phyloP scores from a whole-genome alignment of 2,113 vertebrate species.

The Hylia prasina region DNA sequence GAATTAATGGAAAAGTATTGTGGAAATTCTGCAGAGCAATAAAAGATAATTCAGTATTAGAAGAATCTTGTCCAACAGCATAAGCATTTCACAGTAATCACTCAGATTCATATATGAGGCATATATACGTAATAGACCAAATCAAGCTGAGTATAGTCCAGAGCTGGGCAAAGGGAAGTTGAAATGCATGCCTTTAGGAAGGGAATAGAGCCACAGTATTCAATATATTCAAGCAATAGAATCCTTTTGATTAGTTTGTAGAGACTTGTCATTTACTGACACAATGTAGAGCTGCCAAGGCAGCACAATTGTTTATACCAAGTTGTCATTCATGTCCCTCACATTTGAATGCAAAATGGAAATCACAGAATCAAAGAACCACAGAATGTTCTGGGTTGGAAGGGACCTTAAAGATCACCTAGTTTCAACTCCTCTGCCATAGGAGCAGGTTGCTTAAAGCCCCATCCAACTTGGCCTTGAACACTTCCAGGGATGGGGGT shows the following conservation, averaged over 20 bases:
- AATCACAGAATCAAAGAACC: background rate
- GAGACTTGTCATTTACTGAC: background rate
- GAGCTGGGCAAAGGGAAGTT: background rate
- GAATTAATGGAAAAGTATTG: background rate
- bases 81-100: background rate
- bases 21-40: conserved; percentile 2
- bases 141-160: background rate
- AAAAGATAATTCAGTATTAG: background rate
- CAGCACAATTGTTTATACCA: background rate
- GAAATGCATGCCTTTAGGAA: background rate
- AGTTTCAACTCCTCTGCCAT: background rate
- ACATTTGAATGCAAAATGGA: background rate
- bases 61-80: background rate
- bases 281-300: background rate
- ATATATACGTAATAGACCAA: background rate
- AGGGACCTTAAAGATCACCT: background rate
- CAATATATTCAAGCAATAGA: background rate
- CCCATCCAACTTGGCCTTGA: background rate
- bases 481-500: background rate
- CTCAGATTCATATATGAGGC: background rate
- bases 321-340: background rate
- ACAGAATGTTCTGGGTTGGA: background rate
- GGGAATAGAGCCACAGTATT: background rate
- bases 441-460: background rate
- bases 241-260: background rate